These are phyloP conservation scores for Thereva nobilitata DNA, from an alignment of 2,888 invertebrate genomes.

Conservation along the genomic window DNA sequence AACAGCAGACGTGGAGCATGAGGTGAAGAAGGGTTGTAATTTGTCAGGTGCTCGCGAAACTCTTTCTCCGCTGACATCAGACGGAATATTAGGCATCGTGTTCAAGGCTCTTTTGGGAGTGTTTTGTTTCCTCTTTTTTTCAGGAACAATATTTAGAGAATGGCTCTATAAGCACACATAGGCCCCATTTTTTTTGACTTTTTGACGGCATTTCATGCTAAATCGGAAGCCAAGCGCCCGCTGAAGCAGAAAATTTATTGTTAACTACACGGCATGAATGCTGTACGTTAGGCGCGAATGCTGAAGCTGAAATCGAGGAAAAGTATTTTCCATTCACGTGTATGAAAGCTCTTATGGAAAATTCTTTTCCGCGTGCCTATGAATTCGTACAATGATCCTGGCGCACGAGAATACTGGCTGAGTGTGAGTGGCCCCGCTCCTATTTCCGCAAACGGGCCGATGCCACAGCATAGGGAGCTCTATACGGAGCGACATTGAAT, in stretches of 20 bases:
- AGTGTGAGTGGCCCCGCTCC: too few relatives aligned
- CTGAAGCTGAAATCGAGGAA: constrained; percentile 4
- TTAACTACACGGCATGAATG: constrained; percentile 4
- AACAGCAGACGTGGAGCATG: background rate
- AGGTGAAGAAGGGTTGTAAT: too few relatives aligned
- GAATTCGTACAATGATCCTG: too few relatives aligned
- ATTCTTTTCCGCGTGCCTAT: too few relatives aligned
- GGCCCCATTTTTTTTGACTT: constrained; percentile 8
- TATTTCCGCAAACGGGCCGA: background rate
- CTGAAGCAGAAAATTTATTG: constrained; percentile 15
- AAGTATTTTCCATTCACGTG: constrained; percentile 13
- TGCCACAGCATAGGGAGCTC: background rate
- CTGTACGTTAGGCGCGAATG: constrained; percentile 7
- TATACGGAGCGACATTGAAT: constrained; percentile 13
- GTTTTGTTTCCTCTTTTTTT: background rate
- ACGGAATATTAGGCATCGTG: background rate
- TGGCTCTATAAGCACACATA: constrained; percentile 14
- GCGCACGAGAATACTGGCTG: too few relatives aligned
- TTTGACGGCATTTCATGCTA: background rate
- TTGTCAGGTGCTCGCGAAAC: background rate
- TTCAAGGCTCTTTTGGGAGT: background rate
- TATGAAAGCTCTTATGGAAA: background rate
- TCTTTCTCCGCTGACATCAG: background rate
- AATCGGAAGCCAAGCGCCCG: background rate
- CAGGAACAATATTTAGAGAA: background rate